Evolutionary conservation across 2,797 vertebrate genomes (phyloP).

Genomic region (Pseudochromis fuscus): DNA sequence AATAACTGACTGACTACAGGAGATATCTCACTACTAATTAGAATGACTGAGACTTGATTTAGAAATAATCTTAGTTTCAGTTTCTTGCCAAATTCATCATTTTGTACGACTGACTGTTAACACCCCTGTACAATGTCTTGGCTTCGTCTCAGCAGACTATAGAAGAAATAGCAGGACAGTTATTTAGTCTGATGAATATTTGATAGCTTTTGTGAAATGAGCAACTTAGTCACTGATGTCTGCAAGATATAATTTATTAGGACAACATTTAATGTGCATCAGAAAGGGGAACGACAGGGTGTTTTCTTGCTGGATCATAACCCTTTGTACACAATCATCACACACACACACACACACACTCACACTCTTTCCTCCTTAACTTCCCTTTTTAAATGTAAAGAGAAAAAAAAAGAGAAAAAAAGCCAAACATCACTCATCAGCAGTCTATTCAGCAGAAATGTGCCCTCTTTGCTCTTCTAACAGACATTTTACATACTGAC

Average conservation of each 20-base stretch:
- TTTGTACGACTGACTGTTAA: neutral
- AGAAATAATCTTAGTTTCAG: neutral
- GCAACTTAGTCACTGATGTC: neutral
- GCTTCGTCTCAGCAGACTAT: neutral
- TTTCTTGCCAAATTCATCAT: neutral
- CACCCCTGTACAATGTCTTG: neutral
- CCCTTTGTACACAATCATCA: slow-evolving; percentile 34
- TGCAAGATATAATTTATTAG: neutral
- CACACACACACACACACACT: neutral
- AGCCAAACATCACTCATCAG: slow-evolving; percentile 59
- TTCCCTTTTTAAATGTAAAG: slow-evolving; percentile 76
- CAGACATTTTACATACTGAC: slow-evolving; percentile 29
- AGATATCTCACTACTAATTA: neutral
- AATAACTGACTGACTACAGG: neutral
- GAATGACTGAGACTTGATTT: neutral
- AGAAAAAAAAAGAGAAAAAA: too few relatives aligned
- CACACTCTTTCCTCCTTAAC: slow-evolving; percentile 23
- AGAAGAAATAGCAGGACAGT: neutral
- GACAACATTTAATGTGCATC: neutral
- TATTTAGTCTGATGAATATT: slow-evolving; percentile 2
- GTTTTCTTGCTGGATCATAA: slow-evolving; percentile 43
- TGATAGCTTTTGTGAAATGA: neutral
- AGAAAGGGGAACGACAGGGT: slow-evolving; percentile 64
- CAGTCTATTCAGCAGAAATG: slow-evolving; percentile 46
- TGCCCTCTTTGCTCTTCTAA: slow-evolving; percentile 6